Base-by-base conservation (phyloP, 2,797 vertebrate species). In the Pelobates cultripes region DNA sequence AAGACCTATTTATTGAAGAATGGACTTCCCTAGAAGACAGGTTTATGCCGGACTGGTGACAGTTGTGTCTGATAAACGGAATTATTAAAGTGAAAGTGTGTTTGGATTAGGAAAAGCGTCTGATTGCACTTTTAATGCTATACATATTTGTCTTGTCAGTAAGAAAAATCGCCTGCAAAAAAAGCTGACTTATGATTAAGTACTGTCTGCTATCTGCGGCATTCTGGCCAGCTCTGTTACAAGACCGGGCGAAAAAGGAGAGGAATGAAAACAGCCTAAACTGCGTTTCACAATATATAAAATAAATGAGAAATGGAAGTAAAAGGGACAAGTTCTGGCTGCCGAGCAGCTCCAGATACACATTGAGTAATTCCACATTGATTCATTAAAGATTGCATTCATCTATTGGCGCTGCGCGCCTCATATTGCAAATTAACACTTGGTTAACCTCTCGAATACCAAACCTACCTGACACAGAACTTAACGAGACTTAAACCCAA, bases 21-120 rank as follows among this genome's bases (percentile, higher is more conserved):
- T 90, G 89, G 86, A 86, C 87, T 90, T 10, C 87, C 89, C 88
- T 88, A 17, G 86, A 89, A 91, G 91, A 88, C 90, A 90, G 89
- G 91, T 92, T 90, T 91, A 91, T 89, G 90, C 88, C 87, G 86
- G 85, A 61, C 55, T 77, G 42, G 43, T 89, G 90, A 91, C 91
- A 90, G 89, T 86, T 91, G 85, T 87, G 85, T 79, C 64, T 91
- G 91, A 93, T 89, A 88, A 90, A 93, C 88, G 70, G 87, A 91
- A 75, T 85, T 90, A 90, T 91, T 94, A 90, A 91, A 89, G 85
- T 87, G 85, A 87, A 89, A 17, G 83, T 69, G 57, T 82, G 41
- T 86, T 84, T 87, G 82, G 55, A 0, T 86, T 87, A 82, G 83
- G 80, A 82, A 28, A 84, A 66, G 81, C 79, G 2, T 82, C 75